Base-by-base conservation (phyloP, 2,888 invertebrate genomes). In the Noctua fimbriata region DNA sequence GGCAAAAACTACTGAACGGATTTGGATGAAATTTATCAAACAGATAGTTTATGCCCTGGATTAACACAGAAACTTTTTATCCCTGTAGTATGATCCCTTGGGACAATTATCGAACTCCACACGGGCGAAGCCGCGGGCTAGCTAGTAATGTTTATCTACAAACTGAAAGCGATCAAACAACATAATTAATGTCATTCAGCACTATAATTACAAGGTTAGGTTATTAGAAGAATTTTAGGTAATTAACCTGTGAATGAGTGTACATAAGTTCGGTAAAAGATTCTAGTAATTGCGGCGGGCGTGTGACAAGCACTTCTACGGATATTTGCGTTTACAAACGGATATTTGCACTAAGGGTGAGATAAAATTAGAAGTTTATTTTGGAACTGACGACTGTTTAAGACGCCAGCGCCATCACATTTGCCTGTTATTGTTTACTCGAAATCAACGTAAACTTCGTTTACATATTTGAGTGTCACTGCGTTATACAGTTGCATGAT, bases 321-420 rank as follows among this genome's bases (percentile, higher is more conserved):
- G 75, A 79, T 82, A 82, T 82, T 82, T 84, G 76, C 71, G 73
- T 69, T 66, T 67, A 79, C 79, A 79, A 87, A 77, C 88, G 87
- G 87, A 88, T 88, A 87, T 87, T 87, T 88, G 86, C 88, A 77
- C 85, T 76, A 78, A 85, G 88, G 83, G 81, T 52, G 76, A 86
- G 83, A 81, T 81, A 88, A 81, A 83, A 79, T 77, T 88, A 81
- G 80, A 85, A 65, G 71, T 85, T 88, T 80, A 83, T 87, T 88
- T 87, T 81, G 52, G 78, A 67, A 73, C 71, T 63, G 66, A 83
- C 76, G 65, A 78, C 73, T 78, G 66, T 75, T 81, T 83, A 60
- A 81, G 73, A 65, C 58, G 74, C 66, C 77, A 76, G 47, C 63
- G 52, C 55, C 55, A 41, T 47, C 24, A 36, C 47, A 9, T 16